Evolutionary conservation across 2,888 invertebrate genomes (phyloP), one percentile per base, ranked within the genome.

Genomic region (Bombyx huttoni): DNA sequence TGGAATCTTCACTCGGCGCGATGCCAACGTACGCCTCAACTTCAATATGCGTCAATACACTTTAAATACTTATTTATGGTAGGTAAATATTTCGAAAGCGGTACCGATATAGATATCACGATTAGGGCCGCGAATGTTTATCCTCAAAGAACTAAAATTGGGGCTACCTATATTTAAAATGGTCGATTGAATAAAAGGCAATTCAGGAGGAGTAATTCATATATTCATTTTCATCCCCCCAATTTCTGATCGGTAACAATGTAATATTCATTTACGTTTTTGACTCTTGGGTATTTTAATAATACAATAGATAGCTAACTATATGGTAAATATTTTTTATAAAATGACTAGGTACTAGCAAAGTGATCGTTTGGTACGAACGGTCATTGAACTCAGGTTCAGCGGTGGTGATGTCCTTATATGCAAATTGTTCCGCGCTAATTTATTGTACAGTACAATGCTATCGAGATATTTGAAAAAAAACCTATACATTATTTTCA

Each of bases 321-420:
- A 9, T 9, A 8, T 7, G 7, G 35, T 7, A 12, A 8, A 3
- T 6, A 40, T 40, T 40, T 10, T 40, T 7, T 40, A 40, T 3
- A 6, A 10, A 12, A 40, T 40, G 12, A 40, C 13, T 52, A 10
- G 24, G n/a, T 48, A 48, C 24, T 58, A 60, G 59, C 67, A n/a
- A n/a, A 67, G 64, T 70, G 70, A 70, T 66, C 68, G 67, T 69
- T 69, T 67, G 65, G 59, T 64, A 63, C 62, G 61, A 40, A 63
- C 76, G 81, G 82, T 81, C 81, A 73, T 70, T 67, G 77, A 70
- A 78, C 78, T 76, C 73, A 67, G 66, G 66, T 64, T 64, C 62
- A 68, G 64, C 66, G 68, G 56, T 65, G 60, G 59, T 62, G 63
- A 65, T 68, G 68, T 69, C 66, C 64, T 63, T 73, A 65, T 68